A percentile compares a stretch with the other conserved stretches of the same genome.
phyloP scores from a whole-genome alignment of 37 sponge, comb jelly and placozoan genomes.

The Hexactinellida sp. region DNA sequence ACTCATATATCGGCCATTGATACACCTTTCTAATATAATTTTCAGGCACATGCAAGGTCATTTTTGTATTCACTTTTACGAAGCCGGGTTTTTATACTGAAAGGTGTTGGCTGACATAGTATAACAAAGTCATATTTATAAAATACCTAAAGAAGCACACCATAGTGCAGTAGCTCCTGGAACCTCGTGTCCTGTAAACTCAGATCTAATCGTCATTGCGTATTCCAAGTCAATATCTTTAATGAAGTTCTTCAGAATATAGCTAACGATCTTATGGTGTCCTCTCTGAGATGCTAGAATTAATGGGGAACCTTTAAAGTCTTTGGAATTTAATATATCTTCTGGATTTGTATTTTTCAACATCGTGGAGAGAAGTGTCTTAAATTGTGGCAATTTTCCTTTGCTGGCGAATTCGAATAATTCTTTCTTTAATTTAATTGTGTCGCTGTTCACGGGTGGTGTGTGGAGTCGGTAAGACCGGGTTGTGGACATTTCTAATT shows the following conservation, averaged over 20 bases:
- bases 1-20: no score
- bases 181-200: slow-evolving; percentile 59
- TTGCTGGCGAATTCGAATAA: neutral
- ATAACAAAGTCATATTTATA: neutral
- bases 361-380: neutral
- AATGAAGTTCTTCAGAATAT: neutral
- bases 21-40: no score
- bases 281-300: slow-evolving; percentile 4
- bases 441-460: neutral
- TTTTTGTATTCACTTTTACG: no score
- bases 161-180: slow-evolving; percentile 77
- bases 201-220: slow-evolving; percentile 28
- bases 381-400: neutral
- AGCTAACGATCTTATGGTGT: neutral
- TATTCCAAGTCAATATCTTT: neutral
- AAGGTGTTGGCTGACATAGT: no score
- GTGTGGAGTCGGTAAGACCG: neutral
- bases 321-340: neutral
- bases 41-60: no score
- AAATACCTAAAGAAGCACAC: slow-evolving; percentile 34
- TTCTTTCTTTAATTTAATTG: neutral
- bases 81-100: no score
- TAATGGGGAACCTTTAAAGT: neutral
- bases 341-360: neutral
- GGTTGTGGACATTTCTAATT: neutral